phyloP scores from a whole-genome alignment of 2,113 vertebrate genomes.

The Petroica traversi region DNA sequence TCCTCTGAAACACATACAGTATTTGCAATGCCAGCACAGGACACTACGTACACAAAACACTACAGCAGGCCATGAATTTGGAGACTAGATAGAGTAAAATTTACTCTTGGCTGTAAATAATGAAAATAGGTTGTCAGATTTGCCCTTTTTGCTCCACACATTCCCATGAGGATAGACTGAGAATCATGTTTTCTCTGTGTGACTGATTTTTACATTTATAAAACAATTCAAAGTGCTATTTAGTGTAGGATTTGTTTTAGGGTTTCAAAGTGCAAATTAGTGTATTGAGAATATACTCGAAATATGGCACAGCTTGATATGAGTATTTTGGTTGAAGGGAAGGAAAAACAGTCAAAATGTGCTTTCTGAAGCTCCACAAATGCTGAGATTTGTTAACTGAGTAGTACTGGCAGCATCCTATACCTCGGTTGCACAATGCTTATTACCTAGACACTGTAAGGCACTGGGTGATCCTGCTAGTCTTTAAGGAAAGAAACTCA shows the following conservation, averaged over 20 bases:
- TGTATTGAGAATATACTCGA: constrained; percentile 60
- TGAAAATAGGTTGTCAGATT: neutral
- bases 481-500: constrained; percentile 1
- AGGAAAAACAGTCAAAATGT: constrained; percentile 20
- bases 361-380: neutral
- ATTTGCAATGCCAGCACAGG: constrained; percentile 60
- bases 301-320: constrained; percentile 51
- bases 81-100: constrained; percentile 22
- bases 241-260: neutral
- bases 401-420: neutral
- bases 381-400: neutral
- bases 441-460: constrained; percentile 40
- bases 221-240: constrained; percentile 45
- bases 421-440: constrained; percentile 67
- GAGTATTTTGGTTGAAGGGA: constrained; percentile 36
- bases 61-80: constrained; percentile 61
- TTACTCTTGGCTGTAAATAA: neutral
- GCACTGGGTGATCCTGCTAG: constrained; percentile 1
- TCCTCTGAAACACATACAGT: constrained; percentile 17
- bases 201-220: constrained; percentile 38
- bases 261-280: constrained; percentile 49
- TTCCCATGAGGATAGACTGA: constrained; percentile 67
- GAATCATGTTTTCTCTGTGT: constrained; percentile 55
- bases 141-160: constrained; percentile 22
- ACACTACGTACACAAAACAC: constrained; percentile 59